Conservation (phyloP, 2,797 vertebrate species). For the Valencia hispanica region DNA sequence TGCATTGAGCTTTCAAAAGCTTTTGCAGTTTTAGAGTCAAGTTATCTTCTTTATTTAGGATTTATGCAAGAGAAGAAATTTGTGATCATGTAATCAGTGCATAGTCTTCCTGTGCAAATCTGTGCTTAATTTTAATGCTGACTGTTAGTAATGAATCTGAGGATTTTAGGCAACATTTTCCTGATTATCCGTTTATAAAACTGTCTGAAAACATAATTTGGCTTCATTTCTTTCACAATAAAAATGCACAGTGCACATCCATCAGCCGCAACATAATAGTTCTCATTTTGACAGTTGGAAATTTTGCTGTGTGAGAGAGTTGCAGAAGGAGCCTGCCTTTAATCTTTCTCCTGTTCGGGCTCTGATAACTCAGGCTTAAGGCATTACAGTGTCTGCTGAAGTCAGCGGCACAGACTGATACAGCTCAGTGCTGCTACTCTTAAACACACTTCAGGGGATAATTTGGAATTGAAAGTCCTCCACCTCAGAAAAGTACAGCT, state of each 20-base stretch:
- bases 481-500: background rate
- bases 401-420: background rate
- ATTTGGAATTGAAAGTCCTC: conserved; percentile 1
- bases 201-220: background rate
- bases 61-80: background rate
- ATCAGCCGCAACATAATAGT: background rate
- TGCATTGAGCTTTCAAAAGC: background rate
- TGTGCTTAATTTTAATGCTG: background rate
- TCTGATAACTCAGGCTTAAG: background rate
- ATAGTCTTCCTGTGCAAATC: background rate
- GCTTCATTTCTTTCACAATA: background rate
- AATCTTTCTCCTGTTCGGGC: background rate
- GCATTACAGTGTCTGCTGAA: conserved; percentile 10
- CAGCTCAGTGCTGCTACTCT: background rate
- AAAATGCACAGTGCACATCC: background rate
- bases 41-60: background rate
- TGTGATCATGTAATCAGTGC: background rate
- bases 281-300: background rate
- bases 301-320: background rate
- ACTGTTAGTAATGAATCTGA: background rate
- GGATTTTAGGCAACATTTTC: background rate
- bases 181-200: background rate
- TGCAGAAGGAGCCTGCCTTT: background rate
- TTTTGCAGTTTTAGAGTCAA: background rate
- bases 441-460: conserved; percentile 7